These are phyloP conservation scores for Lepidotrigona ventralis DNA, from an alignment of 1,140 invertebrate species.

Conservation along the genomic window DNA sequence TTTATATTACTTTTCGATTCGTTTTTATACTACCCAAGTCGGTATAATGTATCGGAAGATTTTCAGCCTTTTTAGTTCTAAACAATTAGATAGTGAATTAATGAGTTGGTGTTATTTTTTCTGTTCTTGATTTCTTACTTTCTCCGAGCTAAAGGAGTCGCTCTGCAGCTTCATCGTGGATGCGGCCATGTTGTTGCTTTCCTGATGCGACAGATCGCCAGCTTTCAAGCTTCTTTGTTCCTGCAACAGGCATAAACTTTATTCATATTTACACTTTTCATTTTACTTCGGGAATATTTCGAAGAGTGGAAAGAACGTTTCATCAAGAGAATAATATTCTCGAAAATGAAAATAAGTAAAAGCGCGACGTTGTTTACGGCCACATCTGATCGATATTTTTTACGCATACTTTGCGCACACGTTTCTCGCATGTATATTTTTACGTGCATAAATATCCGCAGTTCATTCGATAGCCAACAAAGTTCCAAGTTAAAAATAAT, in stretches of 20 bases:
- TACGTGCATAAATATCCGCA: too few species aligned
- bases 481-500: too few species aligned
- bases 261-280: constrained; percentile 15
- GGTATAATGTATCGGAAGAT: too few species aligned
- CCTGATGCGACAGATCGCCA: constrained; percentile 90
- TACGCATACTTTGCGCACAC: too few species aligned
- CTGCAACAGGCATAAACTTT: constrained; percentile 77
- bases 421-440: too few species aligned
- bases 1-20: too few species aligned
- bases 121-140: constrained; percentile 75
- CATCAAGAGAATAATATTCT: not conserved
- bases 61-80: too few species aligned
- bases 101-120: not conserved
- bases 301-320: not conserved
- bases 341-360: not conserved
- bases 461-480: too few species aligned
- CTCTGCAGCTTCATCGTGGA: constrained; percentile 91
- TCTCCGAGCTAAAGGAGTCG: constrained; percentile 91
- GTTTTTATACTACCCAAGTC: too few species aligned
- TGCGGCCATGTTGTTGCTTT: constrained; percentile 89
- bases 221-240: constrained; percentile 90
- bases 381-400: too few species aligned
- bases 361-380: too few species aligned
- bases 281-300: not conserved
- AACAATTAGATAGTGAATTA: too few species aligned